Evolutionary conservation across 2,888 invertebrate species (phyloP).

Genomic region (Aelia acuminata): DNA sequence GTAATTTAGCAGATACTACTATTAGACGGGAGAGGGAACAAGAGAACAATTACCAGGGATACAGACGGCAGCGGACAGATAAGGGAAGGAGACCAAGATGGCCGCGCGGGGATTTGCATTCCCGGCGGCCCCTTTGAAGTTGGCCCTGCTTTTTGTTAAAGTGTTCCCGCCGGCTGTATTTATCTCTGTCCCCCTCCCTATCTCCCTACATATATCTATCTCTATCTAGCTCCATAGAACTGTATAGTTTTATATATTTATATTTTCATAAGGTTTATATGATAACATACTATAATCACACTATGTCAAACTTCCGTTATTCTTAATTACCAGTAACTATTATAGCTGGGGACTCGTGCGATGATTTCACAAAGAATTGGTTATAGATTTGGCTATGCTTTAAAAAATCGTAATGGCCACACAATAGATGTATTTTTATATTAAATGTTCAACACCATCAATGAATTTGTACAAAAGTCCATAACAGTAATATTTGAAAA

Average conservation of each 20-base stretch:
- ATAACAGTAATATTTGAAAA: too few species aligned
- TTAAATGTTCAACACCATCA: too few species aligned
- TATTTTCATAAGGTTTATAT: not conserved
- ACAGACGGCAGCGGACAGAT: conserved; percentile 29
- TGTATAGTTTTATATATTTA: conserved; percentile 6
- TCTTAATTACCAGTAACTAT: too few species aligned
- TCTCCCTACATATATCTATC: conserved; percentile 38
- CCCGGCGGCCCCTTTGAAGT: conserved; percentile 46
- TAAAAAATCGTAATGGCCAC: too few species aligned
- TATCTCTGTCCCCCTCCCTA: conserved; percentile 45
- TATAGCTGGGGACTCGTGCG: too few species aligned
- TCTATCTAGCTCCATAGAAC: not conserved
- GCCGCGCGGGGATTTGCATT: conserved; percentile 34
- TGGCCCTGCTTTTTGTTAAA: conserved; percentile 41
- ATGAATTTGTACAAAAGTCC: too few species aligned
- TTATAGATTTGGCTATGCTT: too few species aligned
- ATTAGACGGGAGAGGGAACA: not conserved
- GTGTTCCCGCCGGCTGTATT: conserved; percentile 42
- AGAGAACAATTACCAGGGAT: conserved; percentile 11
- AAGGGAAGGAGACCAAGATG: conserved; percentile 41
- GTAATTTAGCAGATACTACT: conserved; percentile 8
- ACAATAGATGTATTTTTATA: too few species aligned
- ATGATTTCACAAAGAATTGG: too few species aligned
- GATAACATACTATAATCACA: not conserved
- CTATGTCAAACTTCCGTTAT: not conserved